Evolutionary conservation across 2,113 vertebrate species (phyloP).

Genomic region (Penelope pileata): DNA sequence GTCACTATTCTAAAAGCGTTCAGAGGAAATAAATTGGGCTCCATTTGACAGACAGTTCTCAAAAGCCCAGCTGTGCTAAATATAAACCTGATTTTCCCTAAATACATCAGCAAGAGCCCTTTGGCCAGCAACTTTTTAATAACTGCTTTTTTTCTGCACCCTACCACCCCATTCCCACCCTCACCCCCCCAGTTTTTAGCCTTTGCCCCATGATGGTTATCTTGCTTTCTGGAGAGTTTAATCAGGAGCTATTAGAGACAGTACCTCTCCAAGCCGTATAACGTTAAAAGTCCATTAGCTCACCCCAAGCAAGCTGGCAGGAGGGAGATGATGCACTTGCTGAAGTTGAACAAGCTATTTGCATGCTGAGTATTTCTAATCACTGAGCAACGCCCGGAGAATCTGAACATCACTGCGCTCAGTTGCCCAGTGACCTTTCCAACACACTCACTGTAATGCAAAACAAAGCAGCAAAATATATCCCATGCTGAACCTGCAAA

Average conservation of each 20-base stretch:
- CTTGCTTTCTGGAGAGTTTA: conserved; percentile 35
- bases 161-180: neutral
- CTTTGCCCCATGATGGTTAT: neutral
- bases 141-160: neutral
- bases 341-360: conserved; percentile 50
- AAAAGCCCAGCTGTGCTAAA: neutral
- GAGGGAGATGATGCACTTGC: conserved; percentile 48
- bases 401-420: neutral
- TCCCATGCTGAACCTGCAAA: neutral
- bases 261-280: neutral
- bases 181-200: neutral
- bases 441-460: neutral
- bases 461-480: neutral
- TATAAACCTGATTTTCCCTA: conserved; percentile 19
- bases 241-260: conserved; percentile 44
- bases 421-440: neutral
- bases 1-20: conserved; percentile 12
- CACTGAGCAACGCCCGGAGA: conserved; percentile 10
- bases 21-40: neutral
- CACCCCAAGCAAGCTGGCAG: conserved; percentile 45
- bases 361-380: conserved; percentile 37
- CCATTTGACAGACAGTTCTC: neutral
- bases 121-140: neutral
- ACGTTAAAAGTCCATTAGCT: conserved; percentile 57
- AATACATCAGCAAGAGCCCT: neutral